Conservation (phyloP, 2,888 invertebrate species). For the Nephrotoma flavescens region DNA sequence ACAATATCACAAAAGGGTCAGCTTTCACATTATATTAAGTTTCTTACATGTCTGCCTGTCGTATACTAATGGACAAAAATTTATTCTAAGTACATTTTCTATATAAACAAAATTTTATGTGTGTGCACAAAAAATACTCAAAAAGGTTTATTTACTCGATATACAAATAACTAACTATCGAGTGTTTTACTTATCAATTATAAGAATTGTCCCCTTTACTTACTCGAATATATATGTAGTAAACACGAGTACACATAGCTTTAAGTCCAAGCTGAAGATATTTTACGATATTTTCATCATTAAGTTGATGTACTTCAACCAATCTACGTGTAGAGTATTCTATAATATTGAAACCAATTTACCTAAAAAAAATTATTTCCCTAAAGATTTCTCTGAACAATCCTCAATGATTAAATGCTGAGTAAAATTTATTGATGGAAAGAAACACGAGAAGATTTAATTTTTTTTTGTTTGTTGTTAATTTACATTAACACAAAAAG, state of each 20-base stretch:
- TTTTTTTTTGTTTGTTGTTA: not conserved
- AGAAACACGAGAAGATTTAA: not conserved
- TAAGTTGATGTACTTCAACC: not conserved
- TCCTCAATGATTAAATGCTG: not conserved
- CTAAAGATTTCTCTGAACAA: not conserved
- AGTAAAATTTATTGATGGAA: not conserved
- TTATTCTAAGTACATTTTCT: not conserved
- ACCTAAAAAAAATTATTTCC: not conserved
- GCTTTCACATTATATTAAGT: not conserved
- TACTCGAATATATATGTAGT: not conserved
- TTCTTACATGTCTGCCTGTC: not conserved
- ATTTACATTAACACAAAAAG: not conserved
- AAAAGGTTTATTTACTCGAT: not conserved
- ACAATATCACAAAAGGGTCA: not conserved
- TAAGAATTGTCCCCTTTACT: not conserved
- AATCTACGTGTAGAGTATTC: not conserved
- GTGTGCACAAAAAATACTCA: not conserved
- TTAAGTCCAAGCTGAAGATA: not conserved
- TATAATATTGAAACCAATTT: not conserved
- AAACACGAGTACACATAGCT: not conserved
- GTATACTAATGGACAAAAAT: not conserved
- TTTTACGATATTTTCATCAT: not conserved
- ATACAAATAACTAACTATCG: not conserved
- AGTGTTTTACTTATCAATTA: not conserved
- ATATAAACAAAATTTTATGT: not conserved